Base-by-base conservation (phyloP, 2,888 invertebrate species). In the Agonopterix heracliana region DNA sequence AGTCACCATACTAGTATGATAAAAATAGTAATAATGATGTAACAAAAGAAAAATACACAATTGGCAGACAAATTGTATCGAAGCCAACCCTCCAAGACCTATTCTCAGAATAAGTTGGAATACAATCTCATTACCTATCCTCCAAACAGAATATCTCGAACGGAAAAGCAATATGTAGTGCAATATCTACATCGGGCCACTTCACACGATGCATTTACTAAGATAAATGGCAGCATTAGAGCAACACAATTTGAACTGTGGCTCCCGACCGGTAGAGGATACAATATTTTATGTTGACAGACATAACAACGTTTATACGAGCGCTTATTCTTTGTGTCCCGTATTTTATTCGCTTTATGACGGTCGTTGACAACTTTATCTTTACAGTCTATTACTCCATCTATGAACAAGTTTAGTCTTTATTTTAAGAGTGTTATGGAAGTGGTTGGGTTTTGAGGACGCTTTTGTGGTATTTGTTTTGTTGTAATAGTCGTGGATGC, bases 341-440 rank as follows among this genome's bases (percentile, higher is more conserved):
- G 85, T 88, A 87, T 87, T 87, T 88, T 88, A 87, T 87, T 85
- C 84, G 84, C 83, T 88, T 87, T 87, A 87, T 87, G 87, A 88
- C 85, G 83, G 80, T 73, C 77, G 66, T 67, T 64, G 60, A 69
- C 76, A 68, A 73, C 52, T 58, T 55, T 66, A 57, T 53, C 59
- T 54, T 45, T 59, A 49, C 55, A 55, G 55, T 52, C 46, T 41
- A 48, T 41, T 47, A 54, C 59, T 54, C 44, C 48, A 42, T 46
- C 48, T 9, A 11, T 48, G 53, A 8, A 26, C 55, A 9, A 78
- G 56, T 66, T 49, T 72, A 46, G 51, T 64, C 72, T 63, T 55
- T 84, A 71, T 52, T 0, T 0, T 11, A 0, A 11, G 11, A 0
- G 2, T 0, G 0, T 40, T 68, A 79, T 55, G 61, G 61, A 14